Evolutionary conservation across 2,888 invertebrate species (phyloP), one percentile per base, ranked within the genome.

Genomic region (Xanthia togata): DNA sequence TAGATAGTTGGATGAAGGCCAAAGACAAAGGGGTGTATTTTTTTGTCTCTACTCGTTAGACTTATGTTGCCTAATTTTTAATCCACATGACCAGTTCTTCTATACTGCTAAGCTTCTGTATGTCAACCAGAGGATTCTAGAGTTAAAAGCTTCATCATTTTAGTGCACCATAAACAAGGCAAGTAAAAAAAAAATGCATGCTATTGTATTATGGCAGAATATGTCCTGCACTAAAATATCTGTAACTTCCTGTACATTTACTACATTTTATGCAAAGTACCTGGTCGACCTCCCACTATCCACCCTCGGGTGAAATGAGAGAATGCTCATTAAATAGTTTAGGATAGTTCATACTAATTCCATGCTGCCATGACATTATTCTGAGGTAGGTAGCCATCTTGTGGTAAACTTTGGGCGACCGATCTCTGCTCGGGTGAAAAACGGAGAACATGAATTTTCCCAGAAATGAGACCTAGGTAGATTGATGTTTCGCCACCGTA

Each of bases 11-110:
- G 55, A 62, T 41, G 55, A 77, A 67, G 83, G 78, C n/a, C 77
- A 82, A 82, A 60, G 60, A 67, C 55, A n/a, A 60, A 82, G 31
- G 20, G 44, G 53, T 55, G 77, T 69, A 35, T 62, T 63, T 62
- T 35, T 63, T 38, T 26, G 38, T 72, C 55, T 73, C 14, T n/a
- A 11, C 31, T 63, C 31, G 14, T 20, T 73, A 38, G 9, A 59
- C 31, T 53, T 47, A 31, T 14, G 12, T 17, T 47, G 12, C 14
- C n/a, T 50, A 59, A 41, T n/a, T 20, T 20, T 20, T 9, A n/a
- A 50, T 14, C 23, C 9, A 38, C 55, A 23, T 26, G 26, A 62
- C n/a, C 14, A 31, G 1, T 8, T 1, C 6, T 20, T 44, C 23
- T 23, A n/a, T 14, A 20, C 12, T 65, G 20, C 1, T 26, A 55